phyloP scores from a whole-genome alignment of 2,797 vertebrate species.

The Vultur gryphus region DNA sequence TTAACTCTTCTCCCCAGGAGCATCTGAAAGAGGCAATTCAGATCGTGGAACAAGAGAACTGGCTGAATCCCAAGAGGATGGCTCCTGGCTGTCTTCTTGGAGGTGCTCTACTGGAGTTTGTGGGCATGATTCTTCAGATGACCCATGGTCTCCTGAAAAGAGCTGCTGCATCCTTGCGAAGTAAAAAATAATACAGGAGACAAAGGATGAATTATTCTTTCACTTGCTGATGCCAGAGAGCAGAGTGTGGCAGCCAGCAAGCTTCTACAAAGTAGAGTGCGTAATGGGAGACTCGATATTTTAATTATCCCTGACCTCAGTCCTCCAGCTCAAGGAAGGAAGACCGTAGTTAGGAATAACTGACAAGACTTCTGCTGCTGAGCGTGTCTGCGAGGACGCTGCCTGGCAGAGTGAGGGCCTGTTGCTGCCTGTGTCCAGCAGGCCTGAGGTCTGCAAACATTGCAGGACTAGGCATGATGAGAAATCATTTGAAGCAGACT shows the following conservation, averaged over 20 bases:
- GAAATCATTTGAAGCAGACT: not conserved
- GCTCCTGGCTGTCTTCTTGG: not conserved
- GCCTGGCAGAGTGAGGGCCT: not conserved
- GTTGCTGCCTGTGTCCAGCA: not conserved
- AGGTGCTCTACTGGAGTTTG: not conserved
- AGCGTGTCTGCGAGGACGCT: not conserved
- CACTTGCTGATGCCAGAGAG: not conserved
- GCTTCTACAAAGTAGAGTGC: not conserved
- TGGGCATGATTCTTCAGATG: not conserved
- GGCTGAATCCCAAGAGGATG: not conserved
- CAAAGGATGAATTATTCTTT: not conserved
- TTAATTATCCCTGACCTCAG: not conserved
- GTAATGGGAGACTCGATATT: not conserved
- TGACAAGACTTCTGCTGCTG: not conserved
- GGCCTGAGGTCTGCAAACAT: not conserved
- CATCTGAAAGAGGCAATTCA: constrained; percentile 4
- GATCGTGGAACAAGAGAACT: not conserved
- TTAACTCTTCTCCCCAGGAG: not conserved
- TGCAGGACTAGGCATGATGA: not conserved
- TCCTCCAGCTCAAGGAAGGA: not conserved
- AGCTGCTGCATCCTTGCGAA: not conserved
- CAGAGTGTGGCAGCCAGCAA: not conserved
- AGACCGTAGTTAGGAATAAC: not conserved
- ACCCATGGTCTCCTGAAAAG: not conserved
- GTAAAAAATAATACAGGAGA: not conserved